Conservation (phyloP, 2,888 invertebrate genomes). For the Dolichopus griseipennis region DNA sequence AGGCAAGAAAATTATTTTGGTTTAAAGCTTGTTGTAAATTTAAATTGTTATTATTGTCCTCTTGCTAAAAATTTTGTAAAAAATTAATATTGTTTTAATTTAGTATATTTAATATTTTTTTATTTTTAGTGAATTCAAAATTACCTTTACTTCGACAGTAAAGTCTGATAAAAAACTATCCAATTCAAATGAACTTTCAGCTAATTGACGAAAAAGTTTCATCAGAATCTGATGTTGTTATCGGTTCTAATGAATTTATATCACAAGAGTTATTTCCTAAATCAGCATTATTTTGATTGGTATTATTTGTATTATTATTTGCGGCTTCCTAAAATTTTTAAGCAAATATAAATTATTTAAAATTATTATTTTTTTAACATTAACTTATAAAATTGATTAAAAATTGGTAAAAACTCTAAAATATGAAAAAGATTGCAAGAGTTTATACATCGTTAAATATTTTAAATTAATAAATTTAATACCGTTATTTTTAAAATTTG, state of each 20-base stretch:
- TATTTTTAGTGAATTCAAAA: too few species aligned
- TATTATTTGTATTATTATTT: constrained; percentile 32
- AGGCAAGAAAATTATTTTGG: constrained; percentile 37
- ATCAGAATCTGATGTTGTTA: constrained; percentile 56
- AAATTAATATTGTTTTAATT: not conserved
- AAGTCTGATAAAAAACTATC: constrained; percentile 74
- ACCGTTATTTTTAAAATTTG: too few species aligned
- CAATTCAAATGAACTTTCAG: constrained; percentile 77
- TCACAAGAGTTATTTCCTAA: constrained; percentile 32
- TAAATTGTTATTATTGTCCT: constrained; percentile 34
- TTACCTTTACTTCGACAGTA: constrained; percentile 66
- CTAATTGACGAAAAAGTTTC: constrained; percentile 73
- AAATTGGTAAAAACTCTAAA: not conserved
- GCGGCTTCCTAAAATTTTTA: constrained; percentile 23
- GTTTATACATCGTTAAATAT: too few species aligned
- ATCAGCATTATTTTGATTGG: constrained; percentile 27
- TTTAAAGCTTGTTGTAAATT: constrained; percentile 31
- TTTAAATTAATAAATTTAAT: too few species aligned
- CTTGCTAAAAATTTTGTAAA: constrained; percentile 37
- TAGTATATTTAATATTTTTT: not conserved
- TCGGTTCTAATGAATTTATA: constrained; percentile 37
- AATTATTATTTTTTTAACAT: not conserved
- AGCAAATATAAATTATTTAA: constrained; percentile 11
- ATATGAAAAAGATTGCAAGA: too few species aligned
- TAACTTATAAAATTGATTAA: not conserved